Base-by-base conservation (phyloP, 2,797 vertebrate species). In the Parambassis ranga region DNA sequence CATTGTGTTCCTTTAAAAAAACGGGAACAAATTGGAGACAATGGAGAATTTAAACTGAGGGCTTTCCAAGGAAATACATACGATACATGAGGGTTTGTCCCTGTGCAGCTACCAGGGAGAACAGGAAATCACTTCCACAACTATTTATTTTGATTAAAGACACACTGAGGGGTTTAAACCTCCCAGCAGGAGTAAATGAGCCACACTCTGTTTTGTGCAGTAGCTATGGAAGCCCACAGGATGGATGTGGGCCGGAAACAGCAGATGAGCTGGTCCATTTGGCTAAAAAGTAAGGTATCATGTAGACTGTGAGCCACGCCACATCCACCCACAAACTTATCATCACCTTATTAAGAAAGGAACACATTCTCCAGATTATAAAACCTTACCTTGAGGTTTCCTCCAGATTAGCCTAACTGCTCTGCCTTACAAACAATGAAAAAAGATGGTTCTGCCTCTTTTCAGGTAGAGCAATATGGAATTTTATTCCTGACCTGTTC, bases 401-500 rank as follows among this genome's bases (percentile, higher is more conserved):
- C 73, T 63, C 32, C 57, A 63, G 43, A 78, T 50, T 51, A 72
- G 16, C 32, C 19, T 76, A 76, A 84, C 82, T 1, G 38, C 16
- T 86, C 51, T 77, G 82, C 78, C 75, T 60, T 71, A 49, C 23
- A 52, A 38, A 38, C 23, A 9, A 19, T 19, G 3, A 65, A 69
- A 43, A 63, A 27, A 42, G 30, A 47, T 28, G 19, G n/a, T n/a
- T n/a, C n/a, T n/a, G n/a, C n/a, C 28, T 78, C 27, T 15, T 9
- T 14, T n/a, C 2, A 16, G 2, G 11, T 30, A 14, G 7, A 1
- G 4, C 3, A 13, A 19, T 10, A 16, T 4, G 16, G 10, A 3
- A 10, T 7, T 10, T 5, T 16, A 27, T n/a, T 52, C 69, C 75
- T 84, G 53, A 95, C 98, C 98, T 99, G 91, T 98, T 99, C 32